A percentile compares a stretch with the other conserved stretches of the same genome.
Evolutionary conservation across 2,113 vertebrate genomes (phyloP).

Genomic region (Pithys albifrons): DNA sequence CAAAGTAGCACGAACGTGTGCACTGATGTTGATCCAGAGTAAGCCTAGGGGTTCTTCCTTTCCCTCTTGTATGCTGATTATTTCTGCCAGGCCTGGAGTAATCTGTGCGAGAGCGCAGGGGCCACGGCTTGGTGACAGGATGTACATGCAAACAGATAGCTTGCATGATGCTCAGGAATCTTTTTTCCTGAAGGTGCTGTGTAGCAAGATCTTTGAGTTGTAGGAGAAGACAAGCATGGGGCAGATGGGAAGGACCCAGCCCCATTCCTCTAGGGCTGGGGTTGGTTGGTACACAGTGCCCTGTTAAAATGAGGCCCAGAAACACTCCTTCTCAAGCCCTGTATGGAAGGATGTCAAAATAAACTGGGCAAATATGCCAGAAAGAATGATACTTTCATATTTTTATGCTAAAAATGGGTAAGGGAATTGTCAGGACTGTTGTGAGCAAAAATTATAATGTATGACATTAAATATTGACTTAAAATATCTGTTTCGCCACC

Average conservation of each 20-base stretch:
- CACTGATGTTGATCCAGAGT: constrained; percentile 31
- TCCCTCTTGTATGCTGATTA: constrained; percentile 14
- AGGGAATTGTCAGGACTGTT: constrained; percentile 28
- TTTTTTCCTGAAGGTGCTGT: constrained; percentile 15
- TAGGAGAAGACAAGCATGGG: constrained; percentile 4
- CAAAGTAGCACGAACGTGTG: background rate
- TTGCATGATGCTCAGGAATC: constrained; percentile 13
- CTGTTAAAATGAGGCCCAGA: background rate
- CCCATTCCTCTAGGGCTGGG: background rate
- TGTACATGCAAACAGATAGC: constrained; percentile 20
- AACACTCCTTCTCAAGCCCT: background rate
- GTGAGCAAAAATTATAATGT: constrained; percentile 23
- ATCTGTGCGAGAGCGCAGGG: rapidly evolving
- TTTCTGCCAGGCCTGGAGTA: constrained; percentile 48
- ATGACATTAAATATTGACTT: constrained; percentile 20
- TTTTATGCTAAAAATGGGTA: constrained; percentile 16
- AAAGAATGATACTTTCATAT: background rate
- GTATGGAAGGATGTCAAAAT: background rate
- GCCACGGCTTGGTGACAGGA: constrained; percentile 37
- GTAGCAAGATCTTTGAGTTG: constrained; percentile 18
- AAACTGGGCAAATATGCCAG: constrained; percentile 10
- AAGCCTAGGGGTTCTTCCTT: constrained; percentile 33
- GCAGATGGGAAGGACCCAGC: background rate
- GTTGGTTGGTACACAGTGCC: background rate
- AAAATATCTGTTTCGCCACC: constrained; percentile 29